Evolutionary conservation across 37 sponge, comb jelly and placozoan species (phyloP), one percentile per base, ranked within the genome.

Genomic region (Geodia barretti): DNA sequence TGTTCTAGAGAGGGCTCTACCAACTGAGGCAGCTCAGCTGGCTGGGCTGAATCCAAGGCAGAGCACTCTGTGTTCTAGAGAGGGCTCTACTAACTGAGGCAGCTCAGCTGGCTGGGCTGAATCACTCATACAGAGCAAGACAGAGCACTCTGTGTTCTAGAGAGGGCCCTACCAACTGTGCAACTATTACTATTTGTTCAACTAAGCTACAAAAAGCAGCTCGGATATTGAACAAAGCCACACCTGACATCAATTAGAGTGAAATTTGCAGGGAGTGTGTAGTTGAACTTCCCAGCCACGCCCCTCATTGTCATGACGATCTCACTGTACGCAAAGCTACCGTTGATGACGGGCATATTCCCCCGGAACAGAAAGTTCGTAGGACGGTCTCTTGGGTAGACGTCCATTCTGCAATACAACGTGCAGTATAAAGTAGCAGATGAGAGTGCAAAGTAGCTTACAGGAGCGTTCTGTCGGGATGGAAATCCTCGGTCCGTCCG

Each of bases 351-450:
- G 14, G 96, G 96, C 93, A 92, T 89, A 84, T 95, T 95, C 39
- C 96, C 96, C 39, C 96, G 76, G 88, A 95, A 95, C 33, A 95
- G 75, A 41, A 89, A 92, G 90, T 92, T 95, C 68, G 25, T n/a
- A 29, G 86, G 85, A 25, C 11, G n/a, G 63, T 59, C 38, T 76
- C 54, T 66, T 40, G 87, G 81, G 38, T 67, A 84, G 70, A 73
- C 41, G 60, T 91, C 92, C 1, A 91, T 86, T n/a, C 92, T 91
- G 62, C 26, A 58, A 41, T 30, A 2, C 29, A 70, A 75, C 14
- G 67, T 54, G 38, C 69, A 67, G 60, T 58, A 58, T 20, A 11
- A 58, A 58, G 60, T 31, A n/a, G 20, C 39, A 19, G 42, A 71
- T 31, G 30, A 43, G 26, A 23, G 29, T 75, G 60, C 24, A 43